phyloP scores from a whole-genome alignment of 2,797 vertebrate genomes.

The Catostomus latipinnis region DNA sequence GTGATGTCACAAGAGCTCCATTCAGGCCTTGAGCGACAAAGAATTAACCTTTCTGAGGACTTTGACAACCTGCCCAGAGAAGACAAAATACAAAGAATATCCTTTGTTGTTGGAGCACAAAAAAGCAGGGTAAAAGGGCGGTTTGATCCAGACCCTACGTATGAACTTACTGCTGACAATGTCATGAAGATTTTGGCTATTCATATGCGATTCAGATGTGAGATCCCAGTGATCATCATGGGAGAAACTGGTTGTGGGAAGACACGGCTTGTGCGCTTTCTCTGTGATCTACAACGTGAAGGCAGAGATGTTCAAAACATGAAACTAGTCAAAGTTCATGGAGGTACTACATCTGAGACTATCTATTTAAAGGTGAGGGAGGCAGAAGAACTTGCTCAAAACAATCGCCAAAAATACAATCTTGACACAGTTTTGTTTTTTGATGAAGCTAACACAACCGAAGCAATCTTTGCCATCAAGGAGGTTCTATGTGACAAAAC shows the following conservation, averaged over 20 bases:
- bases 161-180: conserved; percentile 83
- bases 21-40: conserved; percentile 69
- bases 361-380: conserved; percentile 78
- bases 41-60: conserved; percentile 76
- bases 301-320: conserved; percentile 72
- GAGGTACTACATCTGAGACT: conserved; percentile 78
- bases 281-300: conserved; percentile 78
- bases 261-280: conserved; percentile 79
- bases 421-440: conserved; percentile 83
- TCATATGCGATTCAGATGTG: conserved; percentile 82
- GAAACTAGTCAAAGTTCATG: conserved; percentile 82
- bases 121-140: conserved; percentile 53
- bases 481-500: conserved; percentile 81
- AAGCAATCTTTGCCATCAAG: conserved; percentile 82
- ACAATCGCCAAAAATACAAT: conserved; percentile 63
- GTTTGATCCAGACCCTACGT: conserved; percentile 80
- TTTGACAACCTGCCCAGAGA: conserved; percentile 73
- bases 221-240: conserved; percentile 84
- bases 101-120: conserved; percentile 75
- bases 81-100: conserved; percentile 76
- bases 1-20: conserved; percentile 77
- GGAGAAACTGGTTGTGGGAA: conserved; percentile 85
- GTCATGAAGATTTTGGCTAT: conserved; percentile 86
- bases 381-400: conserved; percentile 72
- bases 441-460: conserved; percentile 85